A percentile compares a stretch with the other conserved stretches of the same genome.
Evolutionary conservation across 2,888 invertebrate genomes (phyloP).

Genomic region (Pinctada fucata): DNA sequence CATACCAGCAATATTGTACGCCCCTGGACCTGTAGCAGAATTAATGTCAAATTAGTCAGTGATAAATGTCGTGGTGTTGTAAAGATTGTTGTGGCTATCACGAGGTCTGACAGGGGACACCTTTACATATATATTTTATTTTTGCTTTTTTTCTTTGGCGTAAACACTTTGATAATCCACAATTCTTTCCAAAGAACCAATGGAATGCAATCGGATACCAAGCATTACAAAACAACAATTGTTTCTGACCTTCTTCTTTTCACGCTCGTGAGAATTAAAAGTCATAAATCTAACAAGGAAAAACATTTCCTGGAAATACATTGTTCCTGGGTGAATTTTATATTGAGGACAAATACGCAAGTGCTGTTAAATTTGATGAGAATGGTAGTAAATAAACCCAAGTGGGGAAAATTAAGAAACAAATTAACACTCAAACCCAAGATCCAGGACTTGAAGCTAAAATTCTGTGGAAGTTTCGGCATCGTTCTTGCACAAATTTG

Average conservation of each 20-base stretch:
- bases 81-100: background rate
- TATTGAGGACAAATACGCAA: background rate
- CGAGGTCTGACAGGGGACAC: too few relatives aligned
- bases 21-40: constrained; percentile 70
- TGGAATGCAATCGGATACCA: background rate
- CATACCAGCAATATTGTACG: constrained; percentile 75
- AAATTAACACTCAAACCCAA: background rate
- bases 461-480: background rate
- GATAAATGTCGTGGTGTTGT: background rate
- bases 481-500: background rate
- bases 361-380: background rate
- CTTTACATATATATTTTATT: too few relatives aligned
- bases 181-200: too few relatives aligned
- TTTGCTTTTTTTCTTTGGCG: too few relatives aligned
- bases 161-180: too few relatives aligned
- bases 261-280: background rate
- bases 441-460: background rate
- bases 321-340: background rate
- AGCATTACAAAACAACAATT: background rate
- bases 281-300: background rate
- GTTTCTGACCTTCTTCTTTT: background rate
- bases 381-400: background rate
- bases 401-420: constrained; percentile 3
- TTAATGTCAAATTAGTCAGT: background rate
- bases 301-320: background rate